phyloP scores from a whole-genome alignment of 2,888 invertebrate species.

The Germaria angustata region DNA sequence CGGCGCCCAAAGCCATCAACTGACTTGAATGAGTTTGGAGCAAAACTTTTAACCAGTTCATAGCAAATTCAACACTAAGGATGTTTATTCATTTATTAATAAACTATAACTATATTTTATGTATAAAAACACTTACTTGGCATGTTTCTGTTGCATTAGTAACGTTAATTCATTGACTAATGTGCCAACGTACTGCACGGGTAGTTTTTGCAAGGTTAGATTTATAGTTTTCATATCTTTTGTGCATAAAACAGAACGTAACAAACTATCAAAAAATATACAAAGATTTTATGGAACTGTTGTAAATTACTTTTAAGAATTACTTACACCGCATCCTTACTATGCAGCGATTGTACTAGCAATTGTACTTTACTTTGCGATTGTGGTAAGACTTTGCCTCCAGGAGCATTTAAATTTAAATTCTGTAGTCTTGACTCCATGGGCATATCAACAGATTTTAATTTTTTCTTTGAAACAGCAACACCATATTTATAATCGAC shows the following conservation, averaged over 20 bases:
- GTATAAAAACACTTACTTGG: slow-evolving; percentile 82
- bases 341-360: slow-evolving; percentile 91
- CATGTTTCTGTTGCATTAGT: slow-evolving; percentile 84
- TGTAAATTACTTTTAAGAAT: background rate
- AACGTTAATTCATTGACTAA: slow-evolving; percentile 87
- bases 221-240: slow-evolving; percentile 85
- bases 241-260: slow-evolving; percentile 86
- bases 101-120: background rate
- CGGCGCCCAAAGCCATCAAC: slow-evolving; percentile 77
- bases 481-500: slow-evolving; percentile 75
- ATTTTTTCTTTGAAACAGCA: slow-evolving; percentile 73
- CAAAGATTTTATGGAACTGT: too few relatives aligned
- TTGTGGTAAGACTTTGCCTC: slow-evolving; percentile 80
- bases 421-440: slow-evolving; percentile 92
- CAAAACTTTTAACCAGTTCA: slow-evolving; percentile 76
- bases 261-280: slow-evolving; percentile 80
- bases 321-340: slow-evolving; percentile 86
- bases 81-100: background rate
- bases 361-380: slow-evolving; percentile 89
- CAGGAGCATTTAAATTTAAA: slow-evolving; percentile 83
- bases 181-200: slow-evolving; percentile 86
- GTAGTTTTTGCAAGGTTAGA: slow-evolving; percentile 88
- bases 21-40: slow-evolving; percentile 78
- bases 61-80: slow-evolving; percentile 75
- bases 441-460: slow-evolving; percentile 80